Conservation (phyloP, 2,888 invertebrate genomes). For the Camptogramma bilineatum region DNA sequence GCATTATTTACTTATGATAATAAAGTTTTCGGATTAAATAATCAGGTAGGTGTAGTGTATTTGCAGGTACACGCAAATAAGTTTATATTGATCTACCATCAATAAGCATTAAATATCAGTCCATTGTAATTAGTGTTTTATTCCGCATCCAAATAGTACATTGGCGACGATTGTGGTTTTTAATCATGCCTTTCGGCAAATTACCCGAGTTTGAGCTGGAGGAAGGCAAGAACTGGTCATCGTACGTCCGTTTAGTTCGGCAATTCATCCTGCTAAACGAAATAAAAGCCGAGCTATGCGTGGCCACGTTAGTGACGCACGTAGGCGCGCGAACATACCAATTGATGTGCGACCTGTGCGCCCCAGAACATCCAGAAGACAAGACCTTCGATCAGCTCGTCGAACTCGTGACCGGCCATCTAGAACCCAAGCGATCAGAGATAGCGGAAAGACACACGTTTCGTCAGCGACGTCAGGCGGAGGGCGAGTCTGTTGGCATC, state of each 20-base stretch:
- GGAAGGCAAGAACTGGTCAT: neutral
- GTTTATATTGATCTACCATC: no score
- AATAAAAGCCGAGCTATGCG: neutral
- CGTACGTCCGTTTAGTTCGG: neutral
- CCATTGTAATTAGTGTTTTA: no score
- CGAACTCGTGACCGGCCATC: conserved; percentile 32
- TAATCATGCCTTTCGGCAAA: conserved; percentile 4
- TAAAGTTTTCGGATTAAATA: no score
- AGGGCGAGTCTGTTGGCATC: conserved; percentile 32
- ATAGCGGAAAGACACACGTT: conserved; percentile 45
- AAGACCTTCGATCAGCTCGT: conserved; percentile 33
- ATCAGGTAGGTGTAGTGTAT: no score
- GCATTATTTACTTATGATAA: neutral
- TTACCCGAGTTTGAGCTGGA: neutral
- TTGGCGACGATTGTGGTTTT: no score
- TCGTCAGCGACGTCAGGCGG: conserved; percentile 37
- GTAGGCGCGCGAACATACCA: neutral
- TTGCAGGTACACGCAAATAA: no score
- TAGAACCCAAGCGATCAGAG: conserved; percentile 44
- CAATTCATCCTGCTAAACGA: neutral
- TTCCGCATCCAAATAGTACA: no score
- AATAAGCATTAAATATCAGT: no score
- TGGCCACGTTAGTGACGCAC: neutral
- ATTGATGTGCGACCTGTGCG: conserved; percentile 41
- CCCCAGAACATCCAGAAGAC: conserved; percentile 42